These are phyloP conservation scores for Dynastes grantii DNA, from an alignment of 2,888 invertebrate genomes.

Conservation along the genomic window DNA sequence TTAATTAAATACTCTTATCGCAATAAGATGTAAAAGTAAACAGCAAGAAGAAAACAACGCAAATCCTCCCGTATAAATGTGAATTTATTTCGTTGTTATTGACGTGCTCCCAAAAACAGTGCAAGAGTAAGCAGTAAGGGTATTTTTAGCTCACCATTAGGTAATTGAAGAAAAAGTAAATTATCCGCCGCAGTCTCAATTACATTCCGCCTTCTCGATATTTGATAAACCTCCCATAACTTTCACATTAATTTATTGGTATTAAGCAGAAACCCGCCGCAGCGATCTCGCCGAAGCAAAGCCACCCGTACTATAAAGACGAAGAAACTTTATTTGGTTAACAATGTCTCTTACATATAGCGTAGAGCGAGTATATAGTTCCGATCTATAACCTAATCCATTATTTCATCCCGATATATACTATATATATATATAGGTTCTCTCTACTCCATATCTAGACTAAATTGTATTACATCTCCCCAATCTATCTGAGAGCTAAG, in stretches of 20 bases:
- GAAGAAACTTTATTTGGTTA: constrained; percentile 49
- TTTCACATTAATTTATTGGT: constrained; percentile 48
- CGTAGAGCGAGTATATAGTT: constrained; percentile 12
- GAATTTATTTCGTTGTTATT: constrained; percentile 43
- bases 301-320: constrained; percentile 27
- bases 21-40: not conserved
- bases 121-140: constrained; percentile 4
- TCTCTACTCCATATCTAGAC: constrained; percentile 63
- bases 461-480: constrained; percentile 69
- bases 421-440: constrained; percentile 48
- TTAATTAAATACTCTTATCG: no score
- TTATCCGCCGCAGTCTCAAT: constrained; percentile 38
- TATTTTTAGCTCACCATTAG: constrained; percentile 46
- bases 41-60: not conserved
- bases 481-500: constrained; percentile 66
- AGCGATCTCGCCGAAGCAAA: not conserved
- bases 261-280: constrained; percentile 38
- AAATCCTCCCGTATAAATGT: constrained; percentile 9
- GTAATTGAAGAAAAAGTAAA: constrained; percentile 45
- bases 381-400: constrained; percentile 53
- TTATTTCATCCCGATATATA: constrained; percentile 53
- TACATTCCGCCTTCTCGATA: constrained; percentile 33
- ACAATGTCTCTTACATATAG: constrained; percentile 44
- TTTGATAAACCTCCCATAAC: constrained; percentile 47
- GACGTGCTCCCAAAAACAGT: constrained; percentile 24